These are phyloP conservation scores for Drosophila nigritarsus DNA, from an alignment of 2,888 invertebrate species.

Conservation along the genomic window DNA sequence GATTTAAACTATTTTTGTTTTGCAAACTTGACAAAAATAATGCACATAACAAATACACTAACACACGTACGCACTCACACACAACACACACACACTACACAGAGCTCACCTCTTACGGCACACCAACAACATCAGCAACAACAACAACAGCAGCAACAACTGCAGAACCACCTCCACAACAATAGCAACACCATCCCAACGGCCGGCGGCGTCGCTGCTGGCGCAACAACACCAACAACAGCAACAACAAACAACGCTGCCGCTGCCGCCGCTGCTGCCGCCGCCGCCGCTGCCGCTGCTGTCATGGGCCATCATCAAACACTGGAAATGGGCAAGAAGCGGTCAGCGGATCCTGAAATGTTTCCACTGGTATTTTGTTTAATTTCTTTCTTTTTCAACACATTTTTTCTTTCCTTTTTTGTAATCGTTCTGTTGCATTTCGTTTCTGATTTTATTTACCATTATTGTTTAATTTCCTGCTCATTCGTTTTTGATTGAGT, in stretches of 20 bases:
- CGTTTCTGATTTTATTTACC: conserved; percentile 34
- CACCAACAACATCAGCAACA: conserved; percentile 82
- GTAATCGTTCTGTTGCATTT: conserved; percentile 39
- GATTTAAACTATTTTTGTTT: conserved; percentile 9
- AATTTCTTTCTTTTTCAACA: conserved; percentile 54
- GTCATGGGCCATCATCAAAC: conserved; percentile 85
- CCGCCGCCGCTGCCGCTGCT: conserved; percentile 87
- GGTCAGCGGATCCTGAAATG: conserved; percentile 95
- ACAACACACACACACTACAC: conserved; percentile 40
- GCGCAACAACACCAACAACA: conserved; percentile 70
- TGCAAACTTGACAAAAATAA: conserved; percentile 33
- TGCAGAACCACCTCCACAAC: conserved; percentile 67
- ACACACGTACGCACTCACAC: conserved; percentile 30
- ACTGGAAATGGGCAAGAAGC: conserved; percentile 97
- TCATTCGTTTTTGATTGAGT: conserved; percentile 33
- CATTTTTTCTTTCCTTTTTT: conserved; percentile 37
- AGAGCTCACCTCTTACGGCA: conserved; percentile 84
- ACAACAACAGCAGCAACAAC: conserved; percentile 62
- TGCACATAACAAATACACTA: conserved; percentile 18
- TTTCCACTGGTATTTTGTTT: conserved; percentile 93
- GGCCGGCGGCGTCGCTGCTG: conserved; percentile 86
- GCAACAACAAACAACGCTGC: conserved; percentile 69
- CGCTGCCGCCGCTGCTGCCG: conserved; percentile 84
- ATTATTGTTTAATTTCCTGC: conserved; percentile 33
- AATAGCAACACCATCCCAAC: conserved; percentile 81